These are phyloP conservation scores for Ennomos erosarius DNA, from an alignment of 2,888 invertebrate genomes.

Conservation along the genomic window DNA sequence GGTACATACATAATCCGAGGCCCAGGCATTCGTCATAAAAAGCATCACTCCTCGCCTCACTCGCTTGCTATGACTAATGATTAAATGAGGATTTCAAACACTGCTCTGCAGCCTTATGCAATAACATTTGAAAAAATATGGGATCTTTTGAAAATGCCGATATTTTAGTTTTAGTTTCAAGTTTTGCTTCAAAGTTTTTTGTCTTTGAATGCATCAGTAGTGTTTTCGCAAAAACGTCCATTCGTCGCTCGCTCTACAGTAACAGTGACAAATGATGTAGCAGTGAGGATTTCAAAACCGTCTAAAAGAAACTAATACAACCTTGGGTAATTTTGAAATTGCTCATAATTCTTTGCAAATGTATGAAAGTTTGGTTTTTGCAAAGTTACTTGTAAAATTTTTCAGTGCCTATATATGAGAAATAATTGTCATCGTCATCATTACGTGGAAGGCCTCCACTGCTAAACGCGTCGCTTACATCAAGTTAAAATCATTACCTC, in stretches of 20 bases:
- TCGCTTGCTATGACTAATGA: conserved; percentile 26
- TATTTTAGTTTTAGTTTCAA: conserved; percentile 16
- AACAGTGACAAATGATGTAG: conserved; percentile 78
- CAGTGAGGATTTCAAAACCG: conserved; percentile 67
- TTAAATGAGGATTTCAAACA: conserved; percentile 18
- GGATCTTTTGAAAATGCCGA: conserved; percentile 15
- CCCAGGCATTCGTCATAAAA: conserved; percentile 11
- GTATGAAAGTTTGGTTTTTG: neutral
- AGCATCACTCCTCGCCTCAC: neutral
- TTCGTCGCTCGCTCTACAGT: conserved; percentile 60
- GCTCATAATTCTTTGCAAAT: neutral
- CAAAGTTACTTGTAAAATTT: neutral
- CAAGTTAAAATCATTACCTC: too few species aligned
- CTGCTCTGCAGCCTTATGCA: conserved; percentile 8
- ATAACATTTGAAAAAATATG: conserved; percentile 18
- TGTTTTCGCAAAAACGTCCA: conserved; percentile 65
- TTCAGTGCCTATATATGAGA: too few species aligned
- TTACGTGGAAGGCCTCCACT: too few species aligned
- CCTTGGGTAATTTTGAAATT: conserved; percentile 1
- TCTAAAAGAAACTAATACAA: neutral
- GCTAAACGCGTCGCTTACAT: too few species aligned
- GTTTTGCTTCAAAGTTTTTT: conserved; percentile 27
- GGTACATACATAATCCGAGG: too few species aligned
- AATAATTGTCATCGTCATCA: too few species aligned
- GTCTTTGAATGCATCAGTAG: conserved; percentile 33